These are phyloP conservation scores for Ganaspis sp. DNA, from an alignment of 1,140 invertebrate species.

Conservation along the genomic window DNA sequence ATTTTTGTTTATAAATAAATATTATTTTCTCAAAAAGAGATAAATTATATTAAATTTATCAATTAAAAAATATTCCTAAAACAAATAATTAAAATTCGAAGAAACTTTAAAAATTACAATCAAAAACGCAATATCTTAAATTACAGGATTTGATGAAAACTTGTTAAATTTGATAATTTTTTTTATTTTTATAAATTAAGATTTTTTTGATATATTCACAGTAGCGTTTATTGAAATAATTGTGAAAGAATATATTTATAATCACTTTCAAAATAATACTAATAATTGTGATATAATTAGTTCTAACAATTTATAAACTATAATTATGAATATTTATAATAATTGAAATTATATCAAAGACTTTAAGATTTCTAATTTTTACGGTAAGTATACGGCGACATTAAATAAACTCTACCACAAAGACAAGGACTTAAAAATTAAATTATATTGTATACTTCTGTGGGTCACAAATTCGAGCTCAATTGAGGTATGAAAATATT, in stretches of 20 bases:
- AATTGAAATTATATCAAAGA: constrained; percentile 24
- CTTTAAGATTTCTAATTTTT: constrained; percentile 18
- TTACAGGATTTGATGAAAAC: too few species aligned
- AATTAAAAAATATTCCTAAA: too few species aligned
- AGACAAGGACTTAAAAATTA: not conserved
- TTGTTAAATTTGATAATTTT: too few species aligned
- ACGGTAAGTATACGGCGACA: constrained; percentile 27
- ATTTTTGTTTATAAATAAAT: too few species aligned
- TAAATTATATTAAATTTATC: too few species aligned
- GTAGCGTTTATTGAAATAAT: constrained; percentile 65
- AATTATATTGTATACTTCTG: not conserved
- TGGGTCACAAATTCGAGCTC: not conserved
- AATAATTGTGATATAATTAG: constrained; percentile 45
- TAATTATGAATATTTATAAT: constrained; percentile 34
- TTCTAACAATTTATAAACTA: constrained; percentile 37
- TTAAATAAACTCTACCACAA: not conserved
- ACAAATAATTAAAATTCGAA: not conserved
- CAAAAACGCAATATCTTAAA: too few species aligned
- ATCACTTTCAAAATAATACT: constrained; percentile 50
- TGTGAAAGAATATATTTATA: constrained; percentile 68
- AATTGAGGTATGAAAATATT: not conserved
- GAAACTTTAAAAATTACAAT: too few species aligned
- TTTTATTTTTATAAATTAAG: too few species aligned
- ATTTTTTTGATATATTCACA: constrained; percentile 40
- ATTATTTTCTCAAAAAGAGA: too few species aligned